These are phyloP conservation scores for Drosophila rufa DNA, from an alignment of 1,140 invertebrate genomes.

Conservation along the genomic window DNA sequence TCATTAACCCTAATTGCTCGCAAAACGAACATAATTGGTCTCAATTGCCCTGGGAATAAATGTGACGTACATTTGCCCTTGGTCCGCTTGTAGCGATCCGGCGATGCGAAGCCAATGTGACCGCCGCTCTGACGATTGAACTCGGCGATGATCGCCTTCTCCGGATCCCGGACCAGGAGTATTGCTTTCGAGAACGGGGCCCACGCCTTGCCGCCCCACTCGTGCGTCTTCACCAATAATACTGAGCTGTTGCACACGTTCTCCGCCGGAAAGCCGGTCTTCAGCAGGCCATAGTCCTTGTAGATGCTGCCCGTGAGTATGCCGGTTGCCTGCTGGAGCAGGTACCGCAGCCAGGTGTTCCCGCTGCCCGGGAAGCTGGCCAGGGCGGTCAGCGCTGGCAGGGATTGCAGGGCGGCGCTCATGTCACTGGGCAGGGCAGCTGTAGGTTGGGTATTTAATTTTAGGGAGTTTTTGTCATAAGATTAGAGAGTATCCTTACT, in stretches of 20 bases:
- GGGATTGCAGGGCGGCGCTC: conserved; percentile 52
- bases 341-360: conserved; percentile 92
- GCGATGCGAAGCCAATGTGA: conserved; percentile 89
- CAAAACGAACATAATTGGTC: background rate
- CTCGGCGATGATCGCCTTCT: conserved; percentile 90
- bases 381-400: conserved; percentile 86
- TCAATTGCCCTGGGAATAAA: conserved; percentile 4
- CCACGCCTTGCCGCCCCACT: conserved; percentile 88
- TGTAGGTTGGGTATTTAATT: background rate
- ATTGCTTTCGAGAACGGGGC: conserved; percentile 89
- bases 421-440: conserved; percentile 65
- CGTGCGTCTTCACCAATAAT: conserved; percentile 92
- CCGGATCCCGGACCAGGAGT: conserved; percentile 90
- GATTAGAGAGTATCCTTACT: conserved; percentile 22
- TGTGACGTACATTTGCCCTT: conserved; percentile 87
- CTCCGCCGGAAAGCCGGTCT: conserved; percentile 92
- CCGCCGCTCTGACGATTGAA: conserved; percentile 90
- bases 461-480: background rate
- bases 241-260: conserved; percentile 91
- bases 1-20: background rate
- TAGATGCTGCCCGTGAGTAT: conserved; percentile 92
- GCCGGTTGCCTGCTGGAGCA: conserved; percentile 91
- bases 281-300: conserved; percentile 90
- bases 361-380: conserved; percentile 92
- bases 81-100: conserved; percentile 88